Evolutionary conservation across 2,113 vertebrate species (phyloP), one percentile per base, ranked within the genome.

Genomic region (Myxocyprinus asiaticus): DNA sequence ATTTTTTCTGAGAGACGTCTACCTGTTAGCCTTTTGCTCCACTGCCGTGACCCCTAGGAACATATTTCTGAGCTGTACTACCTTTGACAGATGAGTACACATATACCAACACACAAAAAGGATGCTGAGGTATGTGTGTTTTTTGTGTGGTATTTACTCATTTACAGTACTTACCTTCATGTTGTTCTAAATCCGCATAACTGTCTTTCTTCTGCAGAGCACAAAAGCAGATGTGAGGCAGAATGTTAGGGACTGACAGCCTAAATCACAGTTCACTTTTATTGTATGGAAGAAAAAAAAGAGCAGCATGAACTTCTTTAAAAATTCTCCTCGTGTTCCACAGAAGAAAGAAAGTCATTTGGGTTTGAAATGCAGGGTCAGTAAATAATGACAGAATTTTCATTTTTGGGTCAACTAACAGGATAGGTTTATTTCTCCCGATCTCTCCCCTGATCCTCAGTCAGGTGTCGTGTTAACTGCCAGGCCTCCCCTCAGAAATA

Each of bases 381-480:
- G 22, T 33, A 33, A 33, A 33, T 33, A 33, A 33, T 33, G 22
- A 33, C 22, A 33, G 22, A 33, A 1, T 33, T 33, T 33, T 33
- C 47, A 48, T 48, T 45, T 11, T 17, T 55, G 62, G 53, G 53
- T 45, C 61, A 14, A 11, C 43, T 75, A 0, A 43, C 42, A 59
- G 64, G 59, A 65, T 0, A n/a, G 17, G 92, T 94, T 91, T 91
- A 91, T 93, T 89, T 81, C 79, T 85, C 77, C 67, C 85, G 80
- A 86, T 79, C 77, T 86, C 82, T 85, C 86, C 81, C 76, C 79
- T 88, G 77, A 65, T 65, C 33, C 62, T 55, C 78, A 90, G 85
- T 85, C 83, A 87, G 86, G 86, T 88, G 84, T 89, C 79, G 79
- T 43, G 63, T 85, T 77, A 81, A 90, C 85, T 68, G 78, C 84